Evolutionary conservation across 2,888 invertebrate genomes (phyloP).

Genomic region (Cephus nigrinus): DNA sequence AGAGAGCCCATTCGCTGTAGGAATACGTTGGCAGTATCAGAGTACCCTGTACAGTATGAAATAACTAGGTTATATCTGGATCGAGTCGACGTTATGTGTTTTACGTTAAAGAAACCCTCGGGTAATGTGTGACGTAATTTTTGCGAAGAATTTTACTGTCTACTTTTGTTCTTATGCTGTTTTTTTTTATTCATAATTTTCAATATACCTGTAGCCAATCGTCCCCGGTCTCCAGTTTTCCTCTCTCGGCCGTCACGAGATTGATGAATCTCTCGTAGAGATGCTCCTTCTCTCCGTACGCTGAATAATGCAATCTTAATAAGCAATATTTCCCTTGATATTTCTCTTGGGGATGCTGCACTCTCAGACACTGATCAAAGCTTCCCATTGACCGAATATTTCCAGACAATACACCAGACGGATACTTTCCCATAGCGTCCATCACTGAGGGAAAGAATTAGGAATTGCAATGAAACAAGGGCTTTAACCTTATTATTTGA

Average conservation of each 20-base stretch:
- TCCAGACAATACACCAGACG: slow-evolving; percentile 30
- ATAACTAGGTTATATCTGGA: not conserved
- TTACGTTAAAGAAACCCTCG: not conserved
- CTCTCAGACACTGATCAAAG: slow-evolving; percentile 29
- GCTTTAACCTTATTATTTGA: not conserved
- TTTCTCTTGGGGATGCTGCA: slow-evolving; percentile 14
- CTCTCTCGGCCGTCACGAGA: slow-evolving; percentile 24
- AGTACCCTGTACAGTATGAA: slow-evolving; percentile 16
- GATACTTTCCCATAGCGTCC: slow-evolving; percentile 29
- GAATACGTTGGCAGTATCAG: slow-evolving; percentile 20
- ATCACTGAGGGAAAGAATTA: slow-evolving; percentile 24
- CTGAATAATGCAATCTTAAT: slow-evolving; percentile 13
- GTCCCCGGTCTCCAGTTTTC: slow-evolving; percentile 24
- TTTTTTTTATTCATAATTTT: slow-evolving; percentile 29
- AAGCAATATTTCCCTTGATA: slow-evolving; percentile 19
- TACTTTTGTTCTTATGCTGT: slow-evolving; percentile 5
- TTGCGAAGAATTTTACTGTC: not conserved
- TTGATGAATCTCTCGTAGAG: slow-evolving; percentile 16
- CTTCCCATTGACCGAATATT: slow-evolving; percentile 29
- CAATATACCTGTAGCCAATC: slow-evolving; percentile 26
- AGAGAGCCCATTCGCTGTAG: slow-evolving; percentile 20
- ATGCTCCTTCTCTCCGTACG: slow-evolving; percentile 13
- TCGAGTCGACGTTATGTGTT: not conserved
- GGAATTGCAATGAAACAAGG: not conserved
- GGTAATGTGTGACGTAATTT: not conserved